Conservation (phyloP, 2,113 vertebrate genomes). For the Callocephalon fimbriatum region DNA sequence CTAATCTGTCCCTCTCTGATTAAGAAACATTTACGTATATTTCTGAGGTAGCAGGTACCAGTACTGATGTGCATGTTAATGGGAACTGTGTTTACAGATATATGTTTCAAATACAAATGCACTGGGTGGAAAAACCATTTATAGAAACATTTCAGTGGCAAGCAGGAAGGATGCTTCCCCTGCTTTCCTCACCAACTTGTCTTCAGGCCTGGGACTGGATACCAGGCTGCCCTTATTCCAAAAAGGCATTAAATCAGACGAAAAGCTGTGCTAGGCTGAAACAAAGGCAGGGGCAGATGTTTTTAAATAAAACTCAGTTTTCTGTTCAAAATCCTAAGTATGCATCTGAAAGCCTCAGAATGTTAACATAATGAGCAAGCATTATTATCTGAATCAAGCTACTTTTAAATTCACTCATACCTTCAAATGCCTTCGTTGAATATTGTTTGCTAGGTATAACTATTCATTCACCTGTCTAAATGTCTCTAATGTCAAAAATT, state of each 20-base stretch:
- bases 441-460: background rate
- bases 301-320: background rate
- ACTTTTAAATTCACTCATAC: background rate
- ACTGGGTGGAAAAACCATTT: background rate
- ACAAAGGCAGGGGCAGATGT: fast-evolving
- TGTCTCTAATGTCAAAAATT: background rate
- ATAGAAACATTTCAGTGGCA: background rate
- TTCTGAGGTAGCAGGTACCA: background rate
- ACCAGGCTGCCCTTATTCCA: background rate
- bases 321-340: background rate
- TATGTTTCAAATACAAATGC: background rate
- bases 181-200: background rate
- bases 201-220: background rate
- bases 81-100: background rate
- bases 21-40: fast-evolving
- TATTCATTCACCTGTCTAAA: background rate
- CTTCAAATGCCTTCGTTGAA: background rate
- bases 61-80: background rate
- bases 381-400: background rate
- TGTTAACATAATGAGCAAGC: background rate
- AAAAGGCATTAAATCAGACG: background rate
- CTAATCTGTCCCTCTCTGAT: background rate
- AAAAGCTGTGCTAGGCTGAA: background rate
- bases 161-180: background rate
- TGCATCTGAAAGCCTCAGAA: background rate